Evolutionary conservation across 2,888 invertebrate genomes (phyloP).

Genomic region (Orchesellides sinensis): DNA sequence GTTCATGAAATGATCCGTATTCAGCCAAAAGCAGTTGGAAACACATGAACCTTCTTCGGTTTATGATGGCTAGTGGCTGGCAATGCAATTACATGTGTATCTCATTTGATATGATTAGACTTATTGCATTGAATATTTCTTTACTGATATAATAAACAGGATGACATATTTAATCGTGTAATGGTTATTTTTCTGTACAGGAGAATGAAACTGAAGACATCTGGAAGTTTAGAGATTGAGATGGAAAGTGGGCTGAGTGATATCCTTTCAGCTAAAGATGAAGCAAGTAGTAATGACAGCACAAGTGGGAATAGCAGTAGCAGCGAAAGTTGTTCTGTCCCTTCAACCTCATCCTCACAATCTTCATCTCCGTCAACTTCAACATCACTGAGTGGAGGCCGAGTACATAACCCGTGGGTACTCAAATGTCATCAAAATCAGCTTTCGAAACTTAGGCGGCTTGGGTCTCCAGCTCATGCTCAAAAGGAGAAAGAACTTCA

Average conservation of each 20-base stretch:
- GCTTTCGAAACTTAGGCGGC: slow-evolving; percentile 76
- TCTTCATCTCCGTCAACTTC: slow-evolving; percentile 8
- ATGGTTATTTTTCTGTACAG: slow-evolving; percentile 74
- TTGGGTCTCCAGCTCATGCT: slow-evolving; percentile 71
- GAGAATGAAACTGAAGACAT: slow-evolving; percentile 76
- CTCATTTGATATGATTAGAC: too few species aligned
- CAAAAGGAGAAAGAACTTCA: slow-evolving; percentile 69
- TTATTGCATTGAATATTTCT: too few species aligned
- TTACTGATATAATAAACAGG: background rate
- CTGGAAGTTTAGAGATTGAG: slow-evolving; percentile 76
- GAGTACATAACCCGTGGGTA: slow-evolving; percentile 79
- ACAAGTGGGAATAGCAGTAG: slow-evolving; percentile 9
- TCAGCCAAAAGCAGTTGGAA: background rate
- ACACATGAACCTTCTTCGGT: too few species aligned
- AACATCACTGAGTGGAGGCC: slow-evolving; percentile 23
- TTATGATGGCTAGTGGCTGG: too few species aligned
- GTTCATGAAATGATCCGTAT: slow-evolving; percentile 29
- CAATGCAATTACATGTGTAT: too few species aligned
- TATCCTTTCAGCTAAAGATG: slow-evolving; percentile 35
- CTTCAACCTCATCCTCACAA: background rate
- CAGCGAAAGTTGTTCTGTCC: slow-evolving; percentile 4
- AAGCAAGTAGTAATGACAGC: slow-evolving; percentile 34
- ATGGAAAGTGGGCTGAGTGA: slow-evolving; percentile 73
- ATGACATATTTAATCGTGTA: too few species aligned
- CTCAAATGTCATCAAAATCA: slow-evolving; percentile 79